Base-by-base conservation (phyloP, 2,888 invertebrate species). In the Tridacna crocea region DNA sequence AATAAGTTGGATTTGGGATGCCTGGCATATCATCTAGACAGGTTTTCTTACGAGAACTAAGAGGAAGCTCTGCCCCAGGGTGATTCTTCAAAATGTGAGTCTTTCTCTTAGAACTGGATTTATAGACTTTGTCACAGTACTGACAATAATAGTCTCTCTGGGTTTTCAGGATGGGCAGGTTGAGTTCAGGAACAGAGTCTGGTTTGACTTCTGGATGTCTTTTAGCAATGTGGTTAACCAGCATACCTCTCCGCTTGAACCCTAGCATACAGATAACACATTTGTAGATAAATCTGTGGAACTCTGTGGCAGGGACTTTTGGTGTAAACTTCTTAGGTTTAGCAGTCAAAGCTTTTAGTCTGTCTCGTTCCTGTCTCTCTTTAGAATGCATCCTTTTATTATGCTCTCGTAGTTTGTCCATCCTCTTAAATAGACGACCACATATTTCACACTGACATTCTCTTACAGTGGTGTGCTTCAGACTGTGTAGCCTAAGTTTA, bases 151-250 rank as follows among this genome's bases (percentile, higher is more conserved):
- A 98, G 92, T 97, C 96, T 19, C 96, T 95, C 65, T 97, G 97
- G 19, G 97, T 96, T 87, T 96, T 96, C 83, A 97, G 95, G 89
- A 98, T 97, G 0, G 98, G 98, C 84, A 97, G 95, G 91, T 96
- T 96, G 58, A 97, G 95, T 94, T 97, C 97, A 22, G 96, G 97
- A 55, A 96, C 96, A 11, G 93, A 90, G 63, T 94, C 94, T 0
- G 94, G 96, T 95, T 46, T 97, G 96, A 95, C 97, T 96, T 87
- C 97, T 19, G 95, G 95, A 87, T 95, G 95, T 22, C 94, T 89
- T 92, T 97, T 97, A 83, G 97, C 97, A 88, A 98, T 94, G 94
- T 98, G 98, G 94, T 98, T 98, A 4, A 97, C 97, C 65, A 97
- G 94, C 97, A 97, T 97, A 2, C 98, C 98, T 85, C 98, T 96